Conservation (phyloP, 1,140 invertebrate species). For the Ladona fulva region DNA sequence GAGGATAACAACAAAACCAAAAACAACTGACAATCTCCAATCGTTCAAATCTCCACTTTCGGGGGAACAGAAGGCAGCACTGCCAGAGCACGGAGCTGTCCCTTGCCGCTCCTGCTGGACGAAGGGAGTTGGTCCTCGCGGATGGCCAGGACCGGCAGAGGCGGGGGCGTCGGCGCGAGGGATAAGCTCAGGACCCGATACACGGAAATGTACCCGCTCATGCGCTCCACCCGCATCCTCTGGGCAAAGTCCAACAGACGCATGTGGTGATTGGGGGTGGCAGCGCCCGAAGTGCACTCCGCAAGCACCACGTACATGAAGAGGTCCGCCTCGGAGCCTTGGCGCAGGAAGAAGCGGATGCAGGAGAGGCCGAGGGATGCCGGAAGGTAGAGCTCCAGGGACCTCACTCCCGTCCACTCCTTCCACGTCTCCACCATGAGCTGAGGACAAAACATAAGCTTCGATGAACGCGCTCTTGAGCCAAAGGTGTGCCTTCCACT, state of each 20-base stretch:
- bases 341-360: constrained; percentile 36
- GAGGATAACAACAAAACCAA: too few species aligned
- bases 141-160: neutral
- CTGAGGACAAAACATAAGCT: constrained; percentile 23
- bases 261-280: constrained; percentile 26
- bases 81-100: neutral
- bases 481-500: too few species aligned
- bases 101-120: neutral
- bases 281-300: constrained; percentile 33
- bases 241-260: constrained; percentile 37
- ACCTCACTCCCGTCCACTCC: constrained; percentile 42
- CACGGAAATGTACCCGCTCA: constrained; percentile 36
- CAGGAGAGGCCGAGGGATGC: constrained; percentile 35
- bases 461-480: too few species aligned
- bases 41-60: neutral
- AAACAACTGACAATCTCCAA: too few species aligned
- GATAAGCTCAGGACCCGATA: constrained; percentile 25
- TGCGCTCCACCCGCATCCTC: constrained; percentile 34
- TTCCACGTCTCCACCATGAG: constrained; percentile 40
- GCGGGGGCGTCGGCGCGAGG: neutral
- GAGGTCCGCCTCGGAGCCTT: constrained; percentile 33
- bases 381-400: constrained; percentile 38
- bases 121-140: neutral
- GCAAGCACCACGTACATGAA: constrained; percentile 41
- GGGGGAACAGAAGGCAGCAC: neutral